Evolutionary conservation across 2,113 vertebrate species (phyloP), one percentile per base, ranked within the genome.

Genomic region (Hippocampus guttulatus): DNA sequence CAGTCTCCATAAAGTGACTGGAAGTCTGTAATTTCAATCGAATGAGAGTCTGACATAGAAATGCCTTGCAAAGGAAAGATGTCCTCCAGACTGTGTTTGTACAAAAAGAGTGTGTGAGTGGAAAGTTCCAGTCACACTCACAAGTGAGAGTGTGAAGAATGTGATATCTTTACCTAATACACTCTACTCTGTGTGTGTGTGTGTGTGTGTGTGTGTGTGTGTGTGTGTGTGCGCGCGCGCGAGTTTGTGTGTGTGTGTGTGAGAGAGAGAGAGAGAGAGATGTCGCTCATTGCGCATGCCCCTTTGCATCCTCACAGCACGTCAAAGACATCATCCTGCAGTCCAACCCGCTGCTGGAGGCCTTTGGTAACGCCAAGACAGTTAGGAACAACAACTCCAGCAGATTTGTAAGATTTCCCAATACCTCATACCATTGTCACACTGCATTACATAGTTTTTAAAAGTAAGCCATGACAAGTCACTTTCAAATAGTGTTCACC

Each of bases 371-470:
- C 0, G 97, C 97, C 80, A 99, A 99, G 91, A 99, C 97, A 0
- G 91, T 99, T 23, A 93, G 97, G 78, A 99, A 99, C 93, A 99
- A 99, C 92, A 99, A 98, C 88, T 99, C 97, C 87, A 99, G 96
- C 90, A 91, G 97, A 94, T 99, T 99, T 74, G 96, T 99, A 92
- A 95, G 96, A 88, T 18, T 75, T 79, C 14, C 14, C 64, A 65
- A 27, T 27, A 47, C 8, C 43, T 65, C 64, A 20, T 15, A 25
- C 23, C 14, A 65, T 16, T 23, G n/a, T 58, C 55, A 12, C 23
- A 27, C 23, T 14, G 23, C 25, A 15, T 58, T 25, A 11, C 55
- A 14, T 58, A 1, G 55, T 58, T 58, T 58, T 58, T 15, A 27
- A 79, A 73, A 65, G 45, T 71, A 76, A 80, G 72, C 49, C 51